phyloP scores from a whole-genome alignment of 2,888 invertebrate genomes.

The Scaptodrosophila latifasciaeformis region DNA sequence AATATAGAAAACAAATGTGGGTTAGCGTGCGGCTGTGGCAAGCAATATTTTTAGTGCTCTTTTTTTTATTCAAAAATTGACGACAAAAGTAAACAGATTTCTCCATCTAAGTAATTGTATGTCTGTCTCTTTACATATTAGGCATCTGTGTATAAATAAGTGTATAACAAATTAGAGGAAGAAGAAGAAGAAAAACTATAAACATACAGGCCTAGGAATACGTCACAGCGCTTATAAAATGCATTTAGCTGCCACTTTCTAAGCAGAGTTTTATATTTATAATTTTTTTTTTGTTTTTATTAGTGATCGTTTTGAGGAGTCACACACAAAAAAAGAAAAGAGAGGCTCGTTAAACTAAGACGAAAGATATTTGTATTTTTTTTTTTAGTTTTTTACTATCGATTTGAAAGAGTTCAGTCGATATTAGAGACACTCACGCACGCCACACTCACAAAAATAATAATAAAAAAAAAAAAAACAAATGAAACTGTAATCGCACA shows the following conservation, averaged over 20 bases:
- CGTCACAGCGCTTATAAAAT: not conserved
- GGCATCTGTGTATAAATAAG: not conserved
- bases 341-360: not conserved
- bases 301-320: no score
- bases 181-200: no score
- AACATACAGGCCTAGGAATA: not conserved
- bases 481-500: not conserved
- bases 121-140: slow-evolving; percentile 9
- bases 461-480: not conserved
- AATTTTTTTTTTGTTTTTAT: no score
- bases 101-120: slow-evolving; percentile 20
- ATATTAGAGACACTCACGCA: not conserved
- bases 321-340: no score
- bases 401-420: not conserved
- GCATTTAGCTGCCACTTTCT: no score
- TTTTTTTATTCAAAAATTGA: slow-evolving; percentile 30
- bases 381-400: not conserved
- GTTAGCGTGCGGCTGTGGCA: slow-evolving; percentile 28
- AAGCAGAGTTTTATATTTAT: no score
- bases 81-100: slow-evolving; percentile 22
- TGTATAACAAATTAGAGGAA: slow-evolving; percentile 3
- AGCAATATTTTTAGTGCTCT: slow-evolving; percentile 44
- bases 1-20: slow-evolving; percentile 11
- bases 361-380: not conserved
- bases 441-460: not conserved